A percentile compares a stretch with the other conserved stretches of the same genome.
Conservation (phyloP, 2,113 vertebrate genomes). For the Anolis sagrei region DNA sequence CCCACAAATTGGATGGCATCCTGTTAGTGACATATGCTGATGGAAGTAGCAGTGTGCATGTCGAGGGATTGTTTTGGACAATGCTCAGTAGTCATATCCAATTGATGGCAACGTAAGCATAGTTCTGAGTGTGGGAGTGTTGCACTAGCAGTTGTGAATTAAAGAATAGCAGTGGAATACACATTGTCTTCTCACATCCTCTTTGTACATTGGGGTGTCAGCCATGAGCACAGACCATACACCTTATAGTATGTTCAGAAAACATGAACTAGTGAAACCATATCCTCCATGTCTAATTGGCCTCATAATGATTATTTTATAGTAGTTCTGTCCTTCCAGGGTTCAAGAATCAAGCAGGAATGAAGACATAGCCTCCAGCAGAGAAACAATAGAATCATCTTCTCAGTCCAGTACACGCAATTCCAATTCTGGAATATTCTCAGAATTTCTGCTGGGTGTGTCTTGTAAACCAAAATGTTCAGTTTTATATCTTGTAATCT, state of each 20-base stretch:
- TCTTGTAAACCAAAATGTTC: constrained; percentile 32
- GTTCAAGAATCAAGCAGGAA: background rate
- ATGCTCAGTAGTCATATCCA: no score
- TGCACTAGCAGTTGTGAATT: no score
- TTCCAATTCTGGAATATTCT: background rate
- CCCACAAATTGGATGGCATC: no score
- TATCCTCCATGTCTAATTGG: background rate
- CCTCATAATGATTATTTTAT: background rate
- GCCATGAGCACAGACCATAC: no score
- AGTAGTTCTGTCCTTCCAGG: background rate
- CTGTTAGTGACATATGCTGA: no score
- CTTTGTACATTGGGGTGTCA: background rate
- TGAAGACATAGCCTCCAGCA: background rate
- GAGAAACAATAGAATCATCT: background rate
- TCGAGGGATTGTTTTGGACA: no score
- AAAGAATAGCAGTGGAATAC: no score
- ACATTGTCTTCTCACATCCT: no score
- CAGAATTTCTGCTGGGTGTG: background rate
- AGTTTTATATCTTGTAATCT: constrained; percentile 45
- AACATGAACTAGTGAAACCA: background rate
- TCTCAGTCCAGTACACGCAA: background rate
- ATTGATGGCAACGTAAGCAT: no score
- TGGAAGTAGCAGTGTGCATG: no score
- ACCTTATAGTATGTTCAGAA: background rate
- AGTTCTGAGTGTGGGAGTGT: no score